A percentile compares a stretch with the other conserved stretches of the same genome.
phyloP scores from a whole-genome alignment of 2,113 vertebrate genomes.

The Fulica atra region DNA sequence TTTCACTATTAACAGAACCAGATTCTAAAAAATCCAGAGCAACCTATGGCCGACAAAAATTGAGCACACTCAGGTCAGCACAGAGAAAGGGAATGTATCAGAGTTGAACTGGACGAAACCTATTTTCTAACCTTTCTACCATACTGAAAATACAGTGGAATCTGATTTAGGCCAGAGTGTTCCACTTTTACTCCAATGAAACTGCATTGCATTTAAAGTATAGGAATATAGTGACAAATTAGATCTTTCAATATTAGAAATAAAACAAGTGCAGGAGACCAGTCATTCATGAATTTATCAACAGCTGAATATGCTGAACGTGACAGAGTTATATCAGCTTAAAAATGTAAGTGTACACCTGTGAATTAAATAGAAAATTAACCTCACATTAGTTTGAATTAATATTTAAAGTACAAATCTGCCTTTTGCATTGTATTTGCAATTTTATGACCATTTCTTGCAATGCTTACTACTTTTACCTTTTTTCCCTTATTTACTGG shows the following conservation, averaged over 20 bases:
- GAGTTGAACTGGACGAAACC: background rate
- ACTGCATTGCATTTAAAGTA: background rate
- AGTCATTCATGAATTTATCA: background rate
- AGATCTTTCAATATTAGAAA: background rate
- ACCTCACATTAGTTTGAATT: background rate
- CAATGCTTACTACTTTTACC: background rate
- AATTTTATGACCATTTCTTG: background rate
- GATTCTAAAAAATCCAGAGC: background rate
- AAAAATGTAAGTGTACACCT: background rate
- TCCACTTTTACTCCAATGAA: background rate
- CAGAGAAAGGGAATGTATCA: background rate
- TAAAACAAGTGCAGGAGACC: background rate
- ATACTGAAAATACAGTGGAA: background rate
- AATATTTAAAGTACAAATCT: background rate
- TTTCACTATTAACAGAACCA: background rate
- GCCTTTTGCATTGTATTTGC: background rate
- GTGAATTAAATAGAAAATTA: background rate
- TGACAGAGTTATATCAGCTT: background rate
- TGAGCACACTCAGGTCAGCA: background rate
- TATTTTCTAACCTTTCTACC: background rate
- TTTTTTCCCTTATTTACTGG: background rate
- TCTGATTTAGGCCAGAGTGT: background rate
- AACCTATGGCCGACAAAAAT: background rate
- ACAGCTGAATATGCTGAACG: background rate
- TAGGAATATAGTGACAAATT: background rate